phyloP scores from a whole-genome alignment of 2,888 invertebrate genomes.

The Oscheius onirici region DNA sequence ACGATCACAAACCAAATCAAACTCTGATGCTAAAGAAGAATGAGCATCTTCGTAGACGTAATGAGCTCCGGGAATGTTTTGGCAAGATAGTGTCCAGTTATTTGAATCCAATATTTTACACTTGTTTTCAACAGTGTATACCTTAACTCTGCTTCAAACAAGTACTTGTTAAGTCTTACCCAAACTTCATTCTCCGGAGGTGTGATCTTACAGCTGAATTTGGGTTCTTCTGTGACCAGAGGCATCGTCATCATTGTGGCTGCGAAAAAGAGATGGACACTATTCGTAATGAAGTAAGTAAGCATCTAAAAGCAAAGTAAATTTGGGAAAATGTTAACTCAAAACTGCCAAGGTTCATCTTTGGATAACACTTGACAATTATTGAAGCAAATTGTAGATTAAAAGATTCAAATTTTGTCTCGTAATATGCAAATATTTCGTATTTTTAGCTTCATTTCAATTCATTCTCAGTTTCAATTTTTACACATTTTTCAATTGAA shows the following conservation, averaged over 20 bases:
- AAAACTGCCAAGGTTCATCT: too few species aligned
- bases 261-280: constrained; percentile 49
- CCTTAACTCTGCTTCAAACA: constrained; percentile 21
- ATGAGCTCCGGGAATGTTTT: constrained; percentile 38
- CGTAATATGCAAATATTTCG: too few species aligned
- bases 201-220: constrained; percentile 44
- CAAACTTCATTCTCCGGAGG: constrained; percentile 3
- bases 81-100: constrained; percentile 40
- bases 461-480: too few species aligned
- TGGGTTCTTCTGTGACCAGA: constrained; percentile 58
- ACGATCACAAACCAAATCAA: constrained; percentile 63
- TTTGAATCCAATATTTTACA: constrained; percentile 41
- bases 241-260: constrained; percentile 64
- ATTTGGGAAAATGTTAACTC: too few species aligned
- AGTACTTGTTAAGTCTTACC: background rate
- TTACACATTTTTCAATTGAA: too few species aligned
- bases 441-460: too few species aligned
- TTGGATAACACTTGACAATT: too few species aligned
- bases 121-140: constrained; percentile 36
- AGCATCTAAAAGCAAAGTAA: constrained; percentile 59
- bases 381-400: too few species aligned
- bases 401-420: too few species aligned
- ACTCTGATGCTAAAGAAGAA: constrained; percentile 47
- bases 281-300: constrained; percentile 50
- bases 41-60: constrained; percentile 31